Evolutionary conservation across 1,140 invertebrate genomes (phyloP).

Genomic region (Drosophila varians): DNA sequence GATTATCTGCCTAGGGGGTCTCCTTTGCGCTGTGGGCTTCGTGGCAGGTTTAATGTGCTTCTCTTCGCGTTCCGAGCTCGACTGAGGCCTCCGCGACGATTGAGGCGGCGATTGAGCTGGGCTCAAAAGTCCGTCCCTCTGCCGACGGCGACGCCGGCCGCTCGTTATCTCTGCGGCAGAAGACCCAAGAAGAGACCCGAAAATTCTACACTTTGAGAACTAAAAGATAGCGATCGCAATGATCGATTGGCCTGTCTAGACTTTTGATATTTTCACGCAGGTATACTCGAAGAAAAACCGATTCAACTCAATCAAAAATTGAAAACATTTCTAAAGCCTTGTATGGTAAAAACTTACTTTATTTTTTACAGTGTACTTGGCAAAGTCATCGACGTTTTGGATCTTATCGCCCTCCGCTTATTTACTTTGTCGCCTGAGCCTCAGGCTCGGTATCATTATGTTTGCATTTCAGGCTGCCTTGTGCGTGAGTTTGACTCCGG

Average conservation of each 20-base stretch:
- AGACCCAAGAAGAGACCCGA: slow-evolving; percentile 29
- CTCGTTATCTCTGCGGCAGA: slow-evolving; percentile 29
- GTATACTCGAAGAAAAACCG: neutral
- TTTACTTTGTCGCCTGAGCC: slow-evolving; percentile 18
- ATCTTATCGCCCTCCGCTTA: slow-evolving; percentile 52
- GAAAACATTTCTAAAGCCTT: neutral
- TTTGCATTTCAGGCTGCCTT: slow-evolving; percentile 15
- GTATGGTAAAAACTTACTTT: too few relatives aligned
- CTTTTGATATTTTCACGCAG: neutral
- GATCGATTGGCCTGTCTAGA: slow-evolving; percentile 25
- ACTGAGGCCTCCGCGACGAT: slow-evolving; percentile 51
- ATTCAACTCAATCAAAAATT: neutral
- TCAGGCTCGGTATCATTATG: slow-evolving; percentile 17
- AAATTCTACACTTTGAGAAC: slow-evolving; percentile 41
- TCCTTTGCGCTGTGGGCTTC: neutral
- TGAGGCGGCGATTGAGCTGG: slow-evolving; percentile 20
- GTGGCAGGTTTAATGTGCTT: slow-evolving; percentile 39
- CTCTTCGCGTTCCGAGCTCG: slow-evolving; percentile 54
- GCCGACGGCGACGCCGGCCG: slow-evolving; percentile 41
- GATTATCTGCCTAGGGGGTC: slow-evolving; percentile 5
- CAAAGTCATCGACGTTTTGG: slow-evolving; percentile 55
- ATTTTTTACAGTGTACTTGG: slow-evolving; percentile 29
- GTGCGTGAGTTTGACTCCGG: slow-evolving; percentile 21
- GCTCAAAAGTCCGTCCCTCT: slow-evolving; percentile 36
- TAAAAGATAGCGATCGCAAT: slow-evolving; percentile 10